phyloP scores from a whole-genome alignment of 2,797 vertebrate genomes.

The Serranus cabrilla region DNA sequence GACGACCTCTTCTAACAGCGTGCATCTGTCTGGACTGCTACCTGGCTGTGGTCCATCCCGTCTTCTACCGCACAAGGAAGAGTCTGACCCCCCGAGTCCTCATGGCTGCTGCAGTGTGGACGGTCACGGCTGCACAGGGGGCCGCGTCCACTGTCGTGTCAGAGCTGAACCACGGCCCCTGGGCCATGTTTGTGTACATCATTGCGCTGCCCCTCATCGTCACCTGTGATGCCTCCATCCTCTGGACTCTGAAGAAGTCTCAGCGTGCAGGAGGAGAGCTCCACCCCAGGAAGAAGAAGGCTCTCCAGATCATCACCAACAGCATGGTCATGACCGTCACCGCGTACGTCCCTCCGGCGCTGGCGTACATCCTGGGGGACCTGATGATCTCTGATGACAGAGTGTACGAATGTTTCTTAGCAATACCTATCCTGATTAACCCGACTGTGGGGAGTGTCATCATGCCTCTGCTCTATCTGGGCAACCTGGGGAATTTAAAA shows the following conservation, averaged over 20 bases:
- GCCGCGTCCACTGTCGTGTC: neutral
- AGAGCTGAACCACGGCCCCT: slow-evolving; percentile 51
- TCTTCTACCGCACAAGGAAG: slow-evolving; percentile 57
- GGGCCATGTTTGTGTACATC: slow-evolving; percentile 39
- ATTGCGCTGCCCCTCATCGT: slow-evolving; percentile 60
- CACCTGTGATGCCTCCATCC: slow-evolving; percentile 60
- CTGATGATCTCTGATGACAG: slow-evolving; percentile 13
- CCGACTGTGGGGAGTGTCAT: slow-evolving; percentile 48
- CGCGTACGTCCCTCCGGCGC: slow-evolving; percentile 62
- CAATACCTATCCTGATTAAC: slow-evolving; percentile 28
- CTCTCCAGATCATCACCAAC: slow-evolving; percentile 66
- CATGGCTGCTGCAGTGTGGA: slow-evolving; percentile 37
- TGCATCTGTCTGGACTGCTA: slow-evolving; percentile 73
- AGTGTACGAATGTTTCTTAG: slow-evolving; percentile 48
- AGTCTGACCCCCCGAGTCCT: slow-evolving; percentile 36
- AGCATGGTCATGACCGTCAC: slow-evolving; percentile 69
- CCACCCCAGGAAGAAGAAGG: slow-evolving; percentile 73
- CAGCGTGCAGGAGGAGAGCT: slow-evolving; percentile 30
- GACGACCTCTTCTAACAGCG: slow-evolving; percentile 70
- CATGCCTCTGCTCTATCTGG: slow-evolving; percentile 64
- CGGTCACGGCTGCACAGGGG: slow-evolving; percentile 23
- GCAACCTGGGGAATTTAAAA: slow-evolving; percentile 40
- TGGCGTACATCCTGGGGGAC: slow-evolving; percentile 44
- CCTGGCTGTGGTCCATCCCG: slow-evolving; percentile 73
- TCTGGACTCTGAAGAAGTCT: slow-evolving; percentile 57